Conservation (phyloP, 1,140 invertebrate species). For the Thrips palmi region DNA sequence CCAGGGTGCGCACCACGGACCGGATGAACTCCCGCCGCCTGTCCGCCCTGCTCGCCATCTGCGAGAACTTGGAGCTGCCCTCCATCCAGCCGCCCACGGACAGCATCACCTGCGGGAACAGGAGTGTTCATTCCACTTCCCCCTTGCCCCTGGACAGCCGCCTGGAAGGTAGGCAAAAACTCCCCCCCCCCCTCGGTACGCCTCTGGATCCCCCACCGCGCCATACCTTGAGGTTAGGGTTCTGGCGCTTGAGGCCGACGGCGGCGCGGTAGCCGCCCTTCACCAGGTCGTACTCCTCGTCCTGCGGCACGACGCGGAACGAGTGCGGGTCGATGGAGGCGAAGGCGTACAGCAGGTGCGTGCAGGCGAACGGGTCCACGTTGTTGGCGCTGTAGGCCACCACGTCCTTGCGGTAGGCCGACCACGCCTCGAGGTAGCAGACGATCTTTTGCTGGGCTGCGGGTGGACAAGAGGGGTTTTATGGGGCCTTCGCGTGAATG, state of each 20-base stretch:
- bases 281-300: slow-evolving; percentile 31
- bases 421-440: slow-evolving; percentile 47
- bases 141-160: no score
- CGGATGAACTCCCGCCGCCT: slow-evolving; percentile 26
- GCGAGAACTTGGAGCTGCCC: slow-evolving; percentile 25
- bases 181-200: slow-evolving; percentile 13
- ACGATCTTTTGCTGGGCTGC: slow-evolving; percentile 18
- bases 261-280: slow-evolving; percentile 34
- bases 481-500: neutral
- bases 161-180: no score
- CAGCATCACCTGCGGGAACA: no score
- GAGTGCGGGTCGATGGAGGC: slow-evolving; percentile 46
- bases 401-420: slow-evolving; percentile 42
- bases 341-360: slow-evolving; percentile 64
- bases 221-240: slow-evolving; percentile 33
- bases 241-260: slow-evolving; percentile 28
- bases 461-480: neutral
- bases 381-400: slow-evolving; percentile 41
- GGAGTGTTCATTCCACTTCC: no score
- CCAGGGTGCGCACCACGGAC: slow-evolving; percentile 31
- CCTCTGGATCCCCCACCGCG: slow-evolving; percentile 15
- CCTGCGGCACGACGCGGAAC: slow-evolving; percentile 33
- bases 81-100: slow-evolving; percentile 32
- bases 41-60: slow-evolving; percentile 22
- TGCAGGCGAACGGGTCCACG: slow-evolving; percentile 51